These are phyloP conservation scores for Epinotia ramella DNA, from an alignment of 2,888 invertebrate species.

Conservation along the genomic window DNA sequence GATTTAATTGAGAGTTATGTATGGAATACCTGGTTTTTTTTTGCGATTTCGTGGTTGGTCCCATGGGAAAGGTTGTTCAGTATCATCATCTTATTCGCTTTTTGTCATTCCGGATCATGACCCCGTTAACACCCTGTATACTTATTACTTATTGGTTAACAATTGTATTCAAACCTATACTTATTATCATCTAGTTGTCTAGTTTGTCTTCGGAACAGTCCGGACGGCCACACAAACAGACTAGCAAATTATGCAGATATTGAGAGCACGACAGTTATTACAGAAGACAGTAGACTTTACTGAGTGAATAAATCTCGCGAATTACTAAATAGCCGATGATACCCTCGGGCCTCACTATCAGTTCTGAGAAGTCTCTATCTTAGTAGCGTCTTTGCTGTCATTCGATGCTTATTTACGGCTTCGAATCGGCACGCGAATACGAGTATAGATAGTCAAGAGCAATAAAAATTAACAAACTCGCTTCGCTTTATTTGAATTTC, in stretches of 20 bases:
- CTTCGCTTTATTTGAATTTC: not conserved
- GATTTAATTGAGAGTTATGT: too few species aligned
- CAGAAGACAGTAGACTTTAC: not conserved
- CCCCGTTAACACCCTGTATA: too few species aligned
- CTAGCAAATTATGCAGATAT: not conserved
- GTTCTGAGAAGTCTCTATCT: not conserved
- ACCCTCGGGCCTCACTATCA: not conserved
- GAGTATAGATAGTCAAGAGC: not conserved
- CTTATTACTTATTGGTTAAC: too few species aligned
- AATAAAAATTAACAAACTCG: not conserved
- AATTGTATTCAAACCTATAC: too few species aligned
- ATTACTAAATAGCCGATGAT: not conserved
- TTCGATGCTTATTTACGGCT: constrained; percentile 4
- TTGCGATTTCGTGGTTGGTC: too few species aligned
- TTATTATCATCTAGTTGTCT: too few species aligned
- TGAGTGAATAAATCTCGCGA: constrained; percentile 2
- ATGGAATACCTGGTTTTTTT: too few species aligned
- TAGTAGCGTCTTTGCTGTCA: constrained; percentile 1
- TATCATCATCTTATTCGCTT: too few species aligned
- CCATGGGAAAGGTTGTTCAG: too few species aligned
- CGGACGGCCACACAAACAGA: not conserved
- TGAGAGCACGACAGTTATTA: not conserved
- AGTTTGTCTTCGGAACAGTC: too few species aligned
- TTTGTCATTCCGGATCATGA: too few species aligned
- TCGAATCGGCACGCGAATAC: not conserved